Percentiles rank a stretch among this genome's conserved stretches.
phyloP scores from a whole-genome alignment of 2,888 invertebrate genomes.

The Pristionchus mayeri region DNA sequence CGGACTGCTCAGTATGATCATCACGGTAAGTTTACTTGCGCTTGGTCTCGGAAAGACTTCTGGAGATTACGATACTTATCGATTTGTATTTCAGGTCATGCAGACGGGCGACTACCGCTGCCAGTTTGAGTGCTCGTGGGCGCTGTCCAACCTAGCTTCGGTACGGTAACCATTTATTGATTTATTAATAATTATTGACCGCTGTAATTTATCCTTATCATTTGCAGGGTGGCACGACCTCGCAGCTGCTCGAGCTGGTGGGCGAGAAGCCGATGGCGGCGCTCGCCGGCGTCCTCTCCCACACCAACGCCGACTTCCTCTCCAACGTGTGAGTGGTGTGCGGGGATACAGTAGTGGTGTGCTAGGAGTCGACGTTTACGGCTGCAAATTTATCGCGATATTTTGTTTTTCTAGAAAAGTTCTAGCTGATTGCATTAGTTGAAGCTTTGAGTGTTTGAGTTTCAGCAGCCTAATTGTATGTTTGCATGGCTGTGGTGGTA shows the following conservation, averaged over 20 bases:
- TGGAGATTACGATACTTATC: neutral
- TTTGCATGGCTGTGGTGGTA: no score
- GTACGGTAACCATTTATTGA: constrained; percentile 48
- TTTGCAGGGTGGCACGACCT: constrained; percentile 55
- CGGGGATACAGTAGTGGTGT: neutral
- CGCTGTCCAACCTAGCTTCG: constrained; percentile 84
- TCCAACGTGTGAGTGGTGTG: constrained; percentile 60
- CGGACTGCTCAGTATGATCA: constrained; percentile 83
- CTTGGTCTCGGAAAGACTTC: no score
- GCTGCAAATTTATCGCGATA: neutral
- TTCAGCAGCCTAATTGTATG: no score
- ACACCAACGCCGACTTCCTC: constrained; percentile 66
- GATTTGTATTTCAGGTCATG: constrained; percentile 78
- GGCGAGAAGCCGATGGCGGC: constrained; percentile 58
- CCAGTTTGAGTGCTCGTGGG: constrained; percentile 97
- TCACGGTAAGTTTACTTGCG: constrained; percentile 80
- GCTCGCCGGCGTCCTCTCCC: constrained; percentile 60
- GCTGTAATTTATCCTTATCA: neutral
- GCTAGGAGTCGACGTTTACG: neutral
- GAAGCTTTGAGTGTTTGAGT: no score
- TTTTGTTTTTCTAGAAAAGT: no score
- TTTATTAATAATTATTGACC: neutral
- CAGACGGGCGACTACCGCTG: constrained; percentile 75
- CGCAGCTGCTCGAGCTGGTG: constrained; percentile 64
- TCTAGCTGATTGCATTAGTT: no score